Conservation (phyloP, 2,113 vertebrate species). For the Urocitellus parryii region DNA sequence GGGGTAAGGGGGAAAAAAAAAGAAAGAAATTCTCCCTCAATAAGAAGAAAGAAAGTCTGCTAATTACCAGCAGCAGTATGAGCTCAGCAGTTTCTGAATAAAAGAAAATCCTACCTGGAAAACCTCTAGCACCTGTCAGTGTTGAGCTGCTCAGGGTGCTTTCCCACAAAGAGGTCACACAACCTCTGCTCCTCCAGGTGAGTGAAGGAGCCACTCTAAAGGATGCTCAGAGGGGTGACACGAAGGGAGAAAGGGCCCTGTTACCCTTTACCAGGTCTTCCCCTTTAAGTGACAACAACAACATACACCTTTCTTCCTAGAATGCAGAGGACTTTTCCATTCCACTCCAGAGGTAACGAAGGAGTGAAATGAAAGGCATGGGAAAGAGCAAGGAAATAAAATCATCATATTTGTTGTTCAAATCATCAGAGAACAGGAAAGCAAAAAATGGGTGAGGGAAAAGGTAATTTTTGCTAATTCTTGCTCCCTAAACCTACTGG, state of each 20-base stretch:
- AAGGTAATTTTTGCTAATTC: not conserved
- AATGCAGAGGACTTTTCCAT: not conserved
- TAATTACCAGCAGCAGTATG: constrained; percentile 67
- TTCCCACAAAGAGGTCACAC: not conserved
- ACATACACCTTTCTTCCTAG: not conserved
- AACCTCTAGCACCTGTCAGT: constrained; percentile 22
- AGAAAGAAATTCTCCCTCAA: constrained; percentile 47
- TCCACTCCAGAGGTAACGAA: not conserved
- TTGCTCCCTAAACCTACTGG: not conserved
- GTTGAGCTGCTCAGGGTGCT: constrained; percentile 29
- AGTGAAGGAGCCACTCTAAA: not conserved
- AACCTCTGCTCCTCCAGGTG: not conserved
- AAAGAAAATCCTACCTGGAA: constrained; percentile 68
- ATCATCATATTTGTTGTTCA: not conserved
- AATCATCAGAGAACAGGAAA: not conserved
- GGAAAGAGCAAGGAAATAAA: not conserved
- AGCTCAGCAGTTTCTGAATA: constrained; percentile 52
- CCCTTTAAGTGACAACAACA: not conserved
- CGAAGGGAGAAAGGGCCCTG: not conserved
- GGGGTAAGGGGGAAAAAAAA: not conserved
- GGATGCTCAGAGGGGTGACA: not conserved
- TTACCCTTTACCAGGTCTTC: not conserved
- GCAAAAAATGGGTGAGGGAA: not conserved
- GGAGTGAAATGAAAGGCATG: not conserved
- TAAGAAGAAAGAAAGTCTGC: constrained; percentile 51